Base-by-base conservation (phyloP, 2,797 vertebrate species). In the Odontamblyopus lacepedii region DNA sequence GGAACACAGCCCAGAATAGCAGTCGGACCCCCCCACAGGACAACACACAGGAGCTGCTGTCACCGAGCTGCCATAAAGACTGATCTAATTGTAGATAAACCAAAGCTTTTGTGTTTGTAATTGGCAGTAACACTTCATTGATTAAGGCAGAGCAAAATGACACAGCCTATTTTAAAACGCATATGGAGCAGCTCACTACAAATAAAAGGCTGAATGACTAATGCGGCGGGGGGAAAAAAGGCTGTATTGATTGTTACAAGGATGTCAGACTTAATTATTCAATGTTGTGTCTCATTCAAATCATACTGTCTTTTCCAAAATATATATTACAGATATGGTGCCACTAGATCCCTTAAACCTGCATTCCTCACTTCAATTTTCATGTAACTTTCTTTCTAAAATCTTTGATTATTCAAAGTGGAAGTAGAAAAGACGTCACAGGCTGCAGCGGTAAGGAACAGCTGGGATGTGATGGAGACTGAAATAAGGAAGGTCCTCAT, bases 401-500 rank as follows among this genome's bases (percentile, higher is more conserved):
- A 38, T 38, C 30, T 63, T 63, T n/a, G 11, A 38, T 32, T 63
- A 38, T 63, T 19, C n/a, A 65, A 65, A 65, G 35, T 63, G 35
- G 63, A 50, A 48, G 38, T 29, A 13, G 23, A 65, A 23, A 44
- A 65, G 13, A 65, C 41, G 50, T 88, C 82, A 83, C 77, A 67
- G 75, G 76, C 77, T 75, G 11, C 72, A 85, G 84, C 64, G 81
- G 83, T 80, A 79, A 87, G 80, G 81, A 87, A 90, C 89, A 92
- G 87, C 89, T 90, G 88, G 85, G 83, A 86, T 44, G 78, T 75
- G 84, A 80, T 84, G 84, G 80, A 88, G 81, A 86, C 78, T 70
- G 76, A 90, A 88, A 88, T 80, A 71, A 87, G 83, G 71, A 72
- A 83, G 80, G 79, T 87, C 79, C 70, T 88, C 38, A 26, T 85